A percentile compares a stretch with the other conserved stretches of the same genome.
Conservation (phyloP, 2,888 invertebrate genomes). For the Zygaena filipendulae region DNA sequence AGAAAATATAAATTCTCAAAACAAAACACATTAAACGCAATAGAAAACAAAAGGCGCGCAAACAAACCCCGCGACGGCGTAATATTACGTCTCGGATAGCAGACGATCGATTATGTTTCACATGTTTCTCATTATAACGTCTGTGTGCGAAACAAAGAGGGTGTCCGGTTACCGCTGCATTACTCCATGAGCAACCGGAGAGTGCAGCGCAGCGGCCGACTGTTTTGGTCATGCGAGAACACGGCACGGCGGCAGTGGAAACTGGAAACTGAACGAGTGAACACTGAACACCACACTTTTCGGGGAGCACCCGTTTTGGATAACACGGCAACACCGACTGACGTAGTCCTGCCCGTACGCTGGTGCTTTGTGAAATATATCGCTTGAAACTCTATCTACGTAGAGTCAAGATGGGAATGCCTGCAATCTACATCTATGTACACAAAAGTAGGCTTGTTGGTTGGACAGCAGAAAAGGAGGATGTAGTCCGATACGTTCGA, state of each 20-base stretch:
- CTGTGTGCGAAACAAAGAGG: slow-evolving; percentile 58
- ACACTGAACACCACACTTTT: slow-evolving; percentile 43
- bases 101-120: slow-evolving; percentile 56
- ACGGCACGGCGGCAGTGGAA: too few relatives aligned
- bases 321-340: slow-evolving; percentile 31
- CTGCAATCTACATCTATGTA: too few relatives aligned
- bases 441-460: too few relatives aligned
- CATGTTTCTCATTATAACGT: slow-evolving; percentile 63
- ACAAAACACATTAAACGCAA: too few relatives aligned
- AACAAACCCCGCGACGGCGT: slow-evolving; percentile 38
- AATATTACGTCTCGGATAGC: slow-evolving; percentile 50
- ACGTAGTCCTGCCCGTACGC: slow-evolving; percentile 17
- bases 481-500: too few relatives aligned
- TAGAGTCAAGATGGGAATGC: slow-evolving; percentile 17
- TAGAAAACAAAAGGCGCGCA: too few relatives aligned
- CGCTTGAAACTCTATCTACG: too few relatives aligned
- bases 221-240: slow-evolving; percentile 50
- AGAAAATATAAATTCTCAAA: too few relatives aligned
- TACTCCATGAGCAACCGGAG: slow-evolving; percentile 41
- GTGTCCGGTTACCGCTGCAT: slow-evolving; percentile 45
- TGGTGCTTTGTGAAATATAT: slow-evolving; percentile 33
- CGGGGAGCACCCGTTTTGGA: slow-evolving; percentile 37
- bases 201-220: slow-evolving; percentile 22
- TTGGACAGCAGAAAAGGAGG: too few relatives aligned
- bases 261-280: too few relatives aligned